A percentile compares a stretch with the other conserved stretches of the same genome.
Conservation (phyloP, 2,888 invertebrate genomes). For the Xestia sexstrigata region DNA sequence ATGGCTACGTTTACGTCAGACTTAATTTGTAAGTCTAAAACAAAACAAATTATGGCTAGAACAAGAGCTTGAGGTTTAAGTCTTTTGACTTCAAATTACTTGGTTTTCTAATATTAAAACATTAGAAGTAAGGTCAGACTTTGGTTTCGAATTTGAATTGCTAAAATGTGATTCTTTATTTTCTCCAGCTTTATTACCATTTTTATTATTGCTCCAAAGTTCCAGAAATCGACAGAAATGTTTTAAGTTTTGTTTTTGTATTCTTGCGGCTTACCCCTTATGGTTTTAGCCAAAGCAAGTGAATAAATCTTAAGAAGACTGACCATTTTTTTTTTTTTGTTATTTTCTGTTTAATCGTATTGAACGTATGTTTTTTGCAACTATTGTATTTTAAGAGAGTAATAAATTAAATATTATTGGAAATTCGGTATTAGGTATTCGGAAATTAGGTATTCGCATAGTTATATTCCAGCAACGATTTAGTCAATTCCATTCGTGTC, state of each 20-base stretch:
- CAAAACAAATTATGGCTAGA: slow-evolving; percentile 10
- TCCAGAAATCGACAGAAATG: neutral
- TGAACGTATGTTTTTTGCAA: neutral
- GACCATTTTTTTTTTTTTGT: no score
- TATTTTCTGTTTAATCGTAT: neutral
- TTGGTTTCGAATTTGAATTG: slow-evolving; percentile 27
- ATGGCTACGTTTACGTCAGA: neutral
- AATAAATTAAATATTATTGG: neutral
- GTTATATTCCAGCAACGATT: slow-evolving; percentile 42
- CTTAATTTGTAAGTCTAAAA: slow-evolving; percentile 1
- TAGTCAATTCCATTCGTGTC: neutral
- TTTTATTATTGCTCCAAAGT: neutral
- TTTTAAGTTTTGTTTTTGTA: neutral
- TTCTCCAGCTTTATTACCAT: neutral
- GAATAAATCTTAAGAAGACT: no score
- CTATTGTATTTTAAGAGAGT: neutral
- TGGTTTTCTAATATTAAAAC: neutral
- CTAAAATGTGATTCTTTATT: neutral
- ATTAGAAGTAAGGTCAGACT: neutral
- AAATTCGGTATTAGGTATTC: neutral
- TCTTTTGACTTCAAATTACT: neutral
- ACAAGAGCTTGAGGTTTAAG: neutral
- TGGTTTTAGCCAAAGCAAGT: neutral
- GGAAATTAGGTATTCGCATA: neutral
- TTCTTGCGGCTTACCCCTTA: neutral